These are phyloP conservation scores for Leptura quadrifasciata DNA, from an alignment of 2,888 invertebrate genomes.

Conservation along the genomic window DNA sequence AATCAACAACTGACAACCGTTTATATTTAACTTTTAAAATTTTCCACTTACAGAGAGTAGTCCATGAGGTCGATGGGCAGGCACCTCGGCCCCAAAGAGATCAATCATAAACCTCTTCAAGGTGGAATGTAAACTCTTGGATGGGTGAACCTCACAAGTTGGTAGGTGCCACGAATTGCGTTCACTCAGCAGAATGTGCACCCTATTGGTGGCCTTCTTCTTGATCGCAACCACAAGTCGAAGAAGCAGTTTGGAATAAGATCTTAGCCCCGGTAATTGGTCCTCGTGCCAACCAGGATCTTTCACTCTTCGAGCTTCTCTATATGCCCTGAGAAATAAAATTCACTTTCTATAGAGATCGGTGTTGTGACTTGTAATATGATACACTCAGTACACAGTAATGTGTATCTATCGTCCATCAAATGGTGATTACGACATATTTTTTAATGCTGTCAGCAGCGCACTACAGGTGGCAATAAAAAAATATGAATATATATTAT, in stretches of 20 bases:
- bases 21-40: neutral
- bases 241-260: slow-evolving; percentile 84
- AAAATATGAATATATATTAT: no score
- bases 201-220: slow-evolving; percentile 86
- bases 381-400: no score
- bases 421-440: no score
- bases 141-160: slow-evolving; percentile 91
- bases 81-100: slow-evolving; percentile 91
- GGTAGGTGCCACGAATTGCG: slow-evolving; percentile 90
- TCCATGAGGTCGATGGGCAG: slow-evolving; percentile 89
- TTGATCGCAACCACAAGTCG: slow-evolving; percentile 87
- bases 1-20: neutral
- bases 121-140: slow-evolving; percentile 90
- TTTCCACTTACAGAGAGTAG: slow-evolving; percentile 77
- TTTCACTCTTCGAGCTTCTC: slow-evolving; percentile 58
- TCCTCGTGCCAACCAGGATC: slow-evolving; percentile 81
- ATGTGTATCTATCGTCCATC: no score
- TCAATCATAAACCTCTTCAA: slow-evolving; percentile 93
- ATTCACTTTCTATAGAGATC: no score
- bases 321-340: slow-evolving; percentile 61
- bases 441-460: no score
- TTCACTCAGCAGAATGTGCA: slow-evolving; percentile 91
- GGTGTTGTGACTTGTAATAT: no score
- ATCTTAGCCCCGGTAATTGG: slow-evolving; percentile 81
- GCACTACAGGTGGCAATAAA: no score